These are phyloP conservation scores for Drosophila lacteicornis DNA, from an alignment of 1,140 invertebrate species.

Conservation along the genomic window DNA sequence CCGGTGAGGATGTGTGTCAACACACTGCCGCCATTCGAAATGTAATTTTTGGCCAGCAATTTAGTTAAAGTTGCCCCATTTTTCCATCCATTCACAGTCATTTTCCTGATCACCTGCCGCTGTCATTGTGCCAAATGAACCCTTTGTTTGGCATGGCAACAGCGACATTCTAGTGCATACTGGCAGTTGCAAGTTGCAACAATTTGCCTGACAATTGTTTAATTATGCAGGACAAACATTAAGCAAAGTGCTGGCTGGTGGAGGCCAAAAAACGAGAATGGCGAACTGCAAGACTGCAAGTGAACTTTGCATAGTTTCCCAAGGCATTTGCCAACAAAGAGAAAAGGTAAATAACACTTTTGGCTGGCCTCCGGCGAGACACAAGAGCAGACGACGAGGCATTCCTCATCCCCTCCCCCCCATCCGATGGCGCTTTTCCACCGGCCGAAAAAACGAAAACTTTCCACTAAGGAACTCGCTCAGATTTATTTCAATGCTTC, in stretches of 20 bases:
- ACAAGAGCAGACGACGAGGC: constrained; percentile 43
- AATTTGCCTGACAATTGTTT: constrained; percentile 73
- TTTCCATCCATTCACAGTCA: background rate
- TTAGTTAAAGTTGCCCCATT: constrained; percentile 12
- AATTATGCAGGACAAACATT: constrained; percentile 76
- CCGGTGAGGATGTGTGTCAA: constrained; percentile 13
- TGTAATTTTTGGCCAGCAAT: constrained; percentile 27
- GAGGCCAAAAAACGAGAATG: constrained; percentile 4
- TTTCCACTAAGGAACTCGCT: constrained; percentile 59
- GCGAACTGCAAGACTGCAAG: constrained; percentile 30
- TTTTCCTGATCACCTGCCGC: constrained; percentile 34
- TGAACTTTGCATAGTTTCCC: constrained; percentile 66
- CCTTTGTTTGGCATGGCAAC: constrained; percentile 33
- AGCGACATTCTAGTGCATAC: constrained; percentile 11
- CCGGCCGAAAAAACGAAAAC: constrained; percentile 41
- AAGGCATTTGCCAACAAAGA: constrained; percentile 66
- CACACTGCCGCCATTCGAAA: background rate
- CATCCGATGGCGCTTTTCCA: constrained; percentile 4
- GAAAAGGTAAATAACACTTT: constrained; percentile 80
- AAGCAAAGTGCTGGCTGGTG: constrained; percentile 51
- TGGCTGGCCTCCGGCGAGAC: constrained; percentile 52
- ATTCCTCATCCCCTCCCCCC: constrained; percentile 40
- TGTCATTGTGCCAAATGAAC: constrained; percentile 44
- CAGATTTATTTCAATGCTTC: constrained; percentile 75
- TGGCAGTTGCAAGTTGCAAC: constrained; percentile 24